Evolutionary conservation across 2,113 vertebrate genomes (phyloP), one percentile per base, ranked within the genome.

Genomic region (Lipotes vexillifer): DNA sequence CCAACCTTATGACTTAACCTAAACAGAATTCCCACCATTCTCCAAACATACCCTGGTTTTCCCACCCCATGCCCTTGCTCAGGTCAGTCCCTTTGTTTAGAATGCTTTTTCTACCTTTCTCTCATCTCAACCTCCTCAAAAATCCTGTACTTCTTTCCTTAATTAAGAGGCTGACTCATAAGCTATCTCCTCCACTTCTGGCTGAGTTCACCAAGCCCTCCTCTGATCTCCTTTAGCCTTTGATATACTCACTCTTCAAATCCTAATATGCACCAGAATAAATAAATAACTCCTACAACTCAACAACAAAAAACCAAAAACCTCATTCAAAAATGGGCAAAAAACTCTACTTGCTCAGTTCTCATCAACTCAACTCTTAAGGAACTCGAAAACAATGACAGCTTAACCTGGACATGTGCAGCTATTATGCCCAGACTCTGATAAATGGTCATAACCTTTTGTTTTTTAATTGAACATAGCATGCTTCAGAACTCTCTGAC

Each of bases 171-270:
- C 52, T 80, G 31, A 6, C 38, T 88, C 49, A 69, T 13, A 29
- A 21, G 17, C 5, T 55, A 17, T 18, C n/a, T 33, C 46, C 17
- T 86, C 55, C 5, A 77, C 57, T 63, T 92, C 65, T 89, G n/a
- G 31, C 13, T 88, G 38, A 96, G n/a, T 33, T 94, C 72, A 88
- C 69, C 23, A 46, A 81, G 25, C 25, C 57, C 44, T 78, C 52
- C 74, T 78, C 77, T 57, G 44, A 77, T 27, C 44, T 61, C 31
- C 52, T 11, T 55, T 21, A 65, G 17, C 38, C 36, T 11, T 36
- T 69, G n/a, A 94, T 61, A n/a, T 93, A 82, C 61, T 33, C 71
- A 65, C 25, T 93, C 38, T 93, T 85, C 49, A 71, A 96, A 92
- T 52, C n/a, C 25, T n/a, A 92, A n/a, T 20, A 63, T 13, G 13